Evolutionary conservation across 2,113 vertebrate genomes (phyloP).

Genomic region (Jaculus jaculus): DNA sequence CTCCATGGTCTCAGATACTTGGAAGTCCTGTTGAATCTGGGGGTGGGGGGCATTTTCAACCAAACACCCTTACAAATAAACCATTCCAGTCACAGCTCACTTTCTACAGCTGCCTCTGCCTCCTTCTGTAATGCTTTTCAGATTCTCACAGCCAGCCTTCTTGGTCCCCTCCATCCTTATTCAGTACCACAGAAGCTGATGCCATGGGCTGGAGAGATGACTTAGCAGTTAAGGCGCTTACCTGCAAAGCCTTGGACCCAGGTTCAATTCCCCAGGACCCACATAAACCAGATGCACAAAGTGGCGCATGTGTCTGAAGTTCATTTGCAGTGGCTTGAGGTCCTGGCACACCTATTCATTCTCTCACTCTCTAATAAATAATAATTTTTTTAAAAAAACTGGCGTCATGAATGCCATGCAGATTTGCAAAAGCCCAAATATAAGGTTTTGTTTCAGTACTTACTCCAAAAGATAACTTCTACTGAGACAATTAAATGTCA

Average conservation of each 20-base stretch:
- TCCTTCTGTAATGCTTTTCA: background rate
- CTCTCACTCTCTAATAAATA: no score
- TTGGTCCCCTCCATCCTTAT: background rate
- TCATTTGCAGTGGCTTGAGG: no score
- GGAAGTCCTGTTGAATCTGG: background rate
- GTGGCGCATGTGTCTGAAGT: no score
- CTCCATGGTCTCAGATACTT: background rate
- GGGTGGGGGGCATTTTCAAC: background rate
- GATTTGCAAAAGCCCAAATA: background rate
- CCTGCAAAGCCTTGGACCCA: no score
- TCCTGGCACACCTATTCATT: no score
- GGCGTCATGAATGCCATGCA: background rate
- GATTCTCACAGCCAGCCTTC: background rate
- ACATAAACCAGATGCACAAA: no score
- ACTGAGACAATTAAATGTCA: background rate
- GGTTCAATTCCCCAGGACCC: no score
- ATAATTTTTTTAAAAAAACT: background rate
- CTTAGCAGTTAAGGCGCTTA: no score
- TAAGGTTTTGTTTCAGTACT: background rate
- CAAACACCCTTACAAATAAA: background rate
- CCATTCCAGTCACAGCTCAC: background rate
- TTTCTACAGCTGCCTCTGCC: background rate
- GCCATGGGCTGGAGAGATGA: no score
- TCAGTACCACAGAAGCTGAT: background rate
- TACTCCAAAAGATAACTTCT: background rate